Percentiles rank a stretch among this genome's conserved stretches.
phyloP scores from a whole-genome alignment of 2,888 invertebrate species.

The Formica aserva region DNA sequence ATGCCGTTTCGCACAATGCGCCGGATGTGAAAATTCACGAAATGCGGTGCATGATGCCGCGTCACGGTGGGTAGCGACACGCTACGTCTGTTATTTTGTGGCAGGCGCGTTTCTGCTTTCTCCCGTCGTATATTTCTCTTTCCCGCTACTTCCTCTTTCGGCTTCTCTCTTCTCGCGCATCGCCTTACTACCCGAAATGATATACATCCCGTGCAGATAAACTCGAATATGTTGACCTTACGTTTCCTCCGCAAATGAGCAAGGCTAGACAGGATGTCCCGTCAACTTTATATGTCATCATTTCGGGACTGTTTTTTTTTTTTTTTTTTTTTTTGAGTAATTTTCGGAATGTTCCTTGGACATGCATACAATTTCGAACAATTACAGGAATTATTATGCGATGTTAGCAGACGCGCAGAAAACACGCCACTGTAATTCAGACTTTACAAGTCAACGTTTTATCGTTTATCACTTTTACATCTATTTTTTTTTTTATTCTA shows the following conservation, averaged over 20 bases:
- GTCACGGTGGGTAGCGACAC: conserved; percentile 77
- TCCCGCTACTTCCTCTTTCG: conserved; percentile 52
- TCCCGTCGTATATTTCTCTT: conserved; percentile 54
- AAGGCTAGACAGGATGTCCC: conserved; percentile 48
- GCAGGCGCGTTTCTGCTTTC: conserved; percentile 68
- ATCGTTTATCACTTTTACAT: neutral
- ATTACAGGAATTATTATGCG: neutral
- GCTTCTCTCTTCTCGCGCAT: conserved; percentile 40
- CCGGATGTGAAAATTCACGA: conserved; percentile 74
- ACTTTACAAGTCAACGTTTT: conserved; percentile 12
- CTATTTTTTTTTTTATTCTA: neutral
- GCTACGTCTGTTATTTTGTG: conserved; percentile 73
- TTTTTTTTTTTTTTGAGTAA: conserved; percentile 16
- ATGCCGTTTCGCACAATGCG: conserved; percentile 51
- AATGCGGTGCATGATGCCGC: conserved; percentile 60
- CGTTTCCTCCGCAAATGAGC: conserved; percentile 42
- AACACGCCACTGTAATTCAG: neutral
- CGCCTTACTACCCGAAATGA: conserved; percentile 50
- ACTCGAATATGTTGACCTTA: conserved; percentile 56
- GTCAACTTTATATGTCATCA: conserved; percentile 46
- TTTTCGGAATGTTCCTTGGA: conserved; percentile 19
- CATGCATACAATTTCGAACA: conserved; percentile 13
- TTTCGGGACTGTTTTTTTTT: conserved; percentile 17
- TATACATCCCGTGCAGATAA: conserved; percentile 56
- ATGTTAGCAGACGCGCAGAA: neutral